Conservation (phyloP, 2,113 vertebrate species). For the Aspiorhynchus laticeps region DNA sequence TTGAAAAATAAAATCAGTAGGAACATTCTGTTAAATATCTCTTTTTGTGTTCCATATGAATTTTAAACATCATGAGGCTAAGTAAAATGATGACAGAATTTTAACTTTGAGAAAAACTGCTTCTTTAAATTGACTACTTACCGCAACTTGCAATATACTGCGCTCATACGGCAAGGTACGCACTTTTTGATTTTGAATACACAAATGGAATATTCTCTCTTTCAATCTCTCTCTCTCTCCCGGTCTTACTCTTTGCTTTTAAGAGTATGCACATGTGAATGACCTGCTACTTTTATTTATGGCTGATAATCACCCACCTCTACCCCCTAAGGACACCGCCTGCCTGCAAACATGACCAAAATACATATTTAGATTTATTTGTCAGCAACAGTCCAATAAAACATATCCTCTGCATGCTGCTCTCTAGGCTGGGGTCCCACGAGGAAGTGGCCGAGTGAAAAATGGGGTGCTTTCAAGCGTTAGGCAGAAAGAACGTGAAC, state of each 20-base stretch:
- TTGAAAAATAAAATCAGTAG: not conserved
- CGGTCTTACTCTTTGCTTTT: constrained; percentile 55
- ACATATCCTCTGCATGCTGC: constrained; percentile 76
- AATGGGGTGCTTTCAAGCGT: constrained; percentile 79
- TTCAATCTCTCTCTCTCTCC: not conserved
- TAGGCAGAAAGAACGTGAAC: constrained; percentile 76
- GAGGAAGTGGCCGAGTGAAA: constrained; percentile 77
- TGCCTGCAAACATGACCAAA: constrained; percentile 75
- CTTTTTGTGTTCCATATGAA: not conserved
- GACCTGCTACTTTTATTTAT: constrained; percentile 76
- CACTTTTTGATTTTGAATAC: not conserved
- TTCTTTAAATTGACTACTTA: not conserved
- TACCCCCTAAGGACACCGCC: constrained; percentile 69
- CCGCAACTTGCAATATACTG: not conserved
- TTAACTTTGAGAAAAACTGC: not conserved
- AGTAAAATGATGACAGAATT: not conserved
- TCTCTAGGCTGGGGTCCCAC: constrained; percentile 72
- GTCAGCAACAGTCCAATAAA: constrained; percentile 80
- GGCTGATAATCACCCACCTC: constrained; percentile 74
- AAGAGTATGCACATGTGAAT: constrained; percentile 67
- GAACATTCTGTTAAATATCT: not conserved
- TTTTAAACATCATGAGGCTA: not conserved
- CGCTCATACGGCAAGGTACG: not conserved
- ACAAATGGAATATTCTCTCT: not conserved
- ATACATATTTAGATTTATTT: constrained; percentile 85